Base-by-base conservation (phyloP, 1,140 invertebrate species). In the Drepana arcuata region DNA sequence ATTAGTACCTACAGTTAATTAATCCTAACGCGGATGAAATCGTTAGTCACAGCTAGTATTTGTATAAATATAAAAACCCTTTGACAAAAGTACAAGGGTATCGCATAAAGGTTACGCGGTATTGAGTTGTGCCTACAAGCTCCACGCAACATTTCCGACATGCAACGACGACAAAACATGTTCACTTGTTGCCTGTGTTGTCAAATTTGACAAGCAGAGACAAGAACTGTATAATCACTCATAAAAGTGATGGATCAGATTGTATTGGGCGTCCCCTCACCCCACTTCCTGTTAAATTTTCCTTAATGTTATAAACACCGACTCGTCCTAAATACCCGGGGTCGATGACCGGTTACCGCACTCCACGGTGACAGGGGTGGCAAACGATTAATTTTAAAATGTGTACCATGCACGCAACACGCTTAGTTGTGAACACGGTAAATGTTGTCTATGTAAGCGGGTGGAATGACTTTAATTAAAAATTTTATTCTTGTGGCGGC, bases 381-480 rank as follows among this genome's bases (percentile, higher is more conserved):
- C 43, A 35, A 41, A 35, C 58, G 49, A 63, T 75, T 73, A 66
- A 72, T 68, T 70, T 61, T 71, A 67, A 73, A 73, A 68, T 68
- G 62, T 63, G 59, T 53, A 67, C 71, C 71, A 61, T 63, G 53
- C 47, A 45, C 31, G 45, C 36, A 32, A 46, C 68, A 78, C 70
- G 69, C 71, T n/a, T n/a, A n/a, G n/a, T n/a, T n/a, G n/a, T n/a
- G n/a, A n/a, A n/a, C n/a, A n/a, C n/a, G n/a, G n/a, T n/a, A n/a
- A n/a, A n/a, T n/a, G n/a, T n/a, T n/a, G n/a, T n/a, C n/a, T n/a
- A n/a, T n/a, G n/a, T n/a, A n/a, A n/a, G n/a, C n/a, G n/a, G n/a
- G n/a, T n/a, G n/a, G n/a, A n/a, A n/a, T n/a, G n/a, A n/a, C n/a
- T n/a, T n/a, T n/a, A n/a, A n/a, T n/a, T n/a, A n/a, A n/a, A n/a